Evolutionary conservation across 2,888 invertebrate genomes (phyloP), one percentile per base, ranked within the genome.

Genomic region (Elegia similella): DNA sequence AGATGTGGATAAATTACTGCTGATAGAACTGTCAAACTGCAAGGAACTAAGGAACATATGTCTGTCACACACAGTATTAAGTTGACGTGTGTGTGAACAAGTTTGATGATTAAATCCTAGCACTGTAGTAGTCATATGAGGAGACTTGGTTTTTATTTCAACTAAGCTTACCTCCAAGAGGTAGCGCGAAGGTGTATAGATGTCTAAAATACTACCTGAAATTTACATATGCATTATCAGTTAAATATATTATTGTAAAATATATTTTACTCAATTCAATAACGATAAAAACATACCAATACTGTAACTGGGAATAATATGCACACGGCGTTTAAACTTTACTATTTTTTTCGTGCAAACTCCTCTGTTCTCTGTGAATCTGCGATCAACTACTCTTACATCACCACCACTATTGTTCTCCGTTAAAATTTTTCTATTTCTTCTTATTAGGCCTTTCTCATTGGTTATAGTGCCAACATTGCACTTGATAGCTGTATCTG

Each of bases 151-250:
- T n/a, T n/a, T n/a, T n/a, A n/a, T n/a, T n/a, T n/a, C n/a, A n/a
- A n/a, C n/a, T n/a, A n/a, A n/a, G n/a, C 17, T 72, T 62, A 86
- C 86, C 75, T 86, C 84, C 17, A 86, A 57, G 38, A 86, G 75
- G 71, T 85, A 86, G 12, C 82, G 70, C 0, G 79, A 76, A 1
- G 86, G 83, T 6, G 86, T 78, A 61, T 86, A 56, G 13, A 80
- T 61, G 54, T 83, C 80, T 0, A 58, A 56, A 7, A 44, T 42
- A 42, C 62, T 23, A 23, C 74, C 72, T 69, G 34, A 50, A 50
- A 48, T 43, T 13, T 43, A 7, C 13, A 43, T 42, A 1, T n/a
- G 6, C 6, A 42, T 42, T n/a, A 42, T 6, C n/a, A n/a, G n/a
- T 2, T n/a, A 7, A 43, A 13, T 43, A 15, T 7, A 6, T 15